Percentiles rank a stretch among this genome's conserved stretches.
These are phyloP conservation scores for Oxyruncus cristatus DNA, from an alignment of 2,113 vertebrate species.

Conservation along the genomic window DNA sequence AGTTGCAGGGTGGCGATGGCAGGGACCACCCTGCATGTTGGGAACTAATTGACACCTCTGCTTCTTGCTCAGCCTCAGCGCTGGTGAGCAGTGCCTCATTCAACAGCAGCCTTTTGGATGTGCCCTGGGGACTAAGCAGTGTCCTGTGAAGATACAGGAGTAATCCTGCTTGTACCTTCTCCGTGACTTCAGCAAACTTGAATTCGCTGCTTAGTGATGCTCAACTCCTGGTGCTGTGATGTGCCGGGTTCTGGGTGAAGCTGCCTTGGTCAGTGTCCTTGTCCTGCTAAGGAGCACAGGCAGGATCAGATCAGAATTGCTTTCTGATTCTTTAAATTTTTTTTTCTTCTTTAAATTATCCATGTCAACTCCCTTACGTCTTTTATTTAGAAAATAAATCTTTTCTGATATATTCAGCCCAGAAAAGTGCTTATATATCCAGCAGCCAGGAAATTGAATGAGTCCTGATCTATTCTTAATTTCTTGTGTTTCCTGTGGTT, in stretches of 20 bases:
- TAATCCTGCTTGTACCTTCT: neutral
- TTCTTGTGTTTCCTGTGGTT: slow-evolving; percentile 62
- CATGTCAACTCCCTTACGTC: neutral
- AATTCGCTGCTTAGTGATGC: neutral
- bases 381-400: neutral
- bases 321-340: too few species aligned
- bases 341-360: neutral
- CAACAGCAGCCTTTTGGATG: neutral
- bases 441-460: slow-evolving; percentile 32
- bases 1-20: neutral
- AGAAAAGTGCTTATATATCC: neutral
- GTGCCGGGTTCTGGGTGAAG: neutral
- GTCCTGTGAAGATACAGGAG: neutral
- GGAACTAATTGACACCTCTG: slow-evolving; percentile 2
- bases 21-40: neutral
- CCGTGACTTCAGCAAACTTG: neutral
- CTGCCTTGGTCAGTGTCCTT: neutral
- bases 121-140: neutral
- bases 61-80: neutral
- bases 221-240: fast-evolving
- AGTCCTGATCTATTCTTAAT: slow-evolving; percentile 55
- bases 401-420: neutral
- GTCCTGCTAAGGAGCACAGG: neutral
- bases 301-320: neutral
- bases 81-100: neutral